Conservation (phyloP, 2,888 invertebrate species). For the Strigamia crassipes region DNA sequence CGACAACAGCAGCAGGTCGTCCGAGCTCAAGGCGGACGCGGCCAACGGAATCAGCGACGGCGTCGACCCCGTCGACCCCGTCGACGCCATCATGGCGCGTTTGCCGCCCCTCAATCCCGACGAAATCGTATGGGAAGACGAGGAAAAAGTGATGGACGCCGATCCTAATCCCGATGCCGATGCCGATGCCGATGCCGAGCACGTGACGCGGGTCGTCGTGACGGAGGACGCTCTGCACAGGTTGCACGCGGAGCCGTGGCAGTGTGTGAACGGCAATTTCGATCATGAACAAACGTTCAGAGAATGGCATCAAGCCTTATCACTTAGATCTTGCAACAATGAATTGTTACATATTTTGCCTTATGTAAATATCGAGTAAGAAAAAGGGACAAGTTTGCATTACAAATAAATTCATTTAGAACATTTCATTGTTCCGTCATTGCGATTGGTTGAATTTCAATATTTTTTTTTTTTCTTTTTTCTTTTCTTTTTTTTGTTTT, state of each 20-base stretch:
- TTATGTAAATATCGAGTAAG: constrained; percentile 92
- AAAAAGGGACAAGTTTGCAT: constrained; percentile 1
- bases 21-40: not conserved
- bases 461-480: too few relatives aligned
- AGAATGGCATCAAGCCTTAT: constrained; percentile 89
- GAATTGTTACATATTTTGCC: constrained; percentile 88
- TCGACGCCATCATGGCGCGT: constrained; percentile 68
- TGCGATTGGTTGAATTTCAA: too few relatives aligned
- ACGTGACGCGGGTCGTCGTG: constrained; percentile 54
- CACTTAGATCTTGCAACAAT: constrained; percentile 73
- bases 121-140: constrained; percentile 63
- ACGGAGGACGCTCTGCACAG: constrained; percentile 55
- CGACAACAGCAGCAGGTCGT: not conserved
- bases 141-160: too few relatives aligned
- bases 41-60: not conserved
- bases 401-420: not conserved
- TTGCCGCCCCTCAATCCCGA: constrained; percentile 70
- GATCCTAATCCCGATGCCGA: too few relatives aligned
- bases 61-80: too few relatives aligned
- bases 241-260: constrained; percentile 58
- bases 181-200: constrained; percentile 43
- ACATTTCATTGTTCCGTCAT: too few relatives aligned
- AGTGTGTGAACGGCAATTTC: constrained; percentile 62
- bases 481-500: too few relatives aligned
- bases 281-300: constrained; percentile 68